These are phyloP conservation scores for Allolobophora icterica DNA, from an alignment of 2,888 invertebrate genomes.

Conservation along the genomic window DNA sequence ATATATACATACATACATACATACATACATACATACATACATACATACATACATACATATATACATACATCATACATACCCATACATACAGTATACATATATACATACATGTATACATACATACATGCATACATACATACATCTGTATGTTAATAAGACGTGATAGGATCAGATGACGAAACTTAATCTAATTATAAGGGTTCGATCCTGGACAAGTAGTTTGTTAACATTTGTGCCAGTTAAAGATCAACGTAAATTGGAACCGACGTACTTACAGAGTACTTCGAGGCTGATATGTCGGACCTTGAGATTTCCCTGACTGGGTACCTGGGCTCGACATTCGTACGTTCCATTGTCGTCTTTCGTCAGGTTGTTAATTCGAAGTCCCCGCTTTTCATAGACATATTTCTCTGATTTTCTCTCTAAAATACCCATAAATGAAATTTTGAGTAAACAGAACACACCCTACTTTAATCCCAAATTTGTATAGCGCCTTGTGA, in stretches of 20 bases:
- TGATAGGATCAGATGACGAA: too few species aligned
- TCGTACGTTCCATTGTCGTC: slow-evolving; percentile 35
- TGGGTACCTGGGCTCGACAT: slow-evolving; percentile 35
- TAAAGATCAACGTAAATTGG: too few species aligned
- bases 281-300: slow-evolving; percentile 22
- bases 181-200: too few species aligned
- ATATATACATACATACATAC: slow-evolving; percentile 4
- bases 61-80: background rate
- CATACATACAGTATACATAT: too few species aligned
- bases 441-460: background rate
- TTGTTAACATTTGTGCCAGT: too few species aligned
- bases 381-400: slow-evolving; percentile 27
- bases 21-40: slow-evolving; percentile 33
- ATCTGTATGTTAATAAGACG: too few species aligned
- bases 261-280: slow-evolving; percentile 19
- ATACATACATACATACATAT: slow-evolving; percentile 29
- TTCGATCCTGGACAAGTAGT: too few species aligned
- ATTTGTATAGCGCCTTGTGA: background rate
- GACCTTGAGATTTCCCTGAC: slow-evolving; percentile 35
- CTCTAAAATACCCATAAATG: background rate
- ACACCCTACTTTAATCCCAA: background rate
- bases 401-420: slow-evolving; percentile 20
- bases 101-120: too few species aligned
- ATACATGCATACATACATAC: background rate
- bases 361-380: background rate